These are phyloP conservation scores for Oscheius sp. DNA, from an alignment of 2,888 invertebrate genomes.

Conservation along the genomic window DNA sequence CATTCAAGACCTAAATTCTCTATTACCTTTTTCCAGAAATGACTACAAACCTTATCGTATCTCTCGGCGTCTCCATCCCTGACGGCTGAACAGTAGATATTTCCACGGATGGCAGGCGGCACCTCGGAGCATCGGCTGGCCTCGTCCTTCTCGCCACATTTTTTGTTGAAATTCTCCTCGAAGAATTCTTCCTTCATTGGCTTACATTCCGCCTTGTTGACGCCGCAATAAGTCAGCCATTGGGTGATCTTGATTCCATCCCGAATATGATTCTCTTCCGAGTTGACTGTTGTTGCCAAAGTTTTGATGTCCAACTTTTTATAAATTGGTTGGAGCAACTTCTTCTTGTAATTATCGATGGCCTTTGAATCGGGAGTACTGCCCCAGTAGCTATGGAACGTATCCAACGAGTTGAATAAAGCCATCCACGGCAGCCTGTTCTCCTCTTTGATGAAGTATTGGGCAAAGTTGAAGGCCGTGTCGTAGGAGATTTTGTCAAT, in stretches of 20 bases:
- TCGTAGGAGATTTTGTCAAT: not conserved
- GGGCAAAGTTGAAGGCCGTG: not conserved
- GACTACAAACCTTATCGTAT: not conserved
- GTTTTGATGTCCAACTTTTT: not conserved
- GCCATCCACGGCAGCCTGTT: constrained; percentile 9
- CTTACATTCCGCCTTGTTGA: not conserved
- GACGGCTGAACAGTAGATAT: constrained; percentile 16
- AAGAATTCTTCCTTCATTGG: not conserved
- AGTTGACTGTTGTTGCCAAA: not conserved
- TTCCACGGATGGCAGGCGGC: not conserved
- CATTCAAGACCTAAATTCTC: constrained; percentile 3
- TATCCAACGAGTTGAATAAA: not conserved
- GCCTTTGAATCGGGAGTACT: not conserved
- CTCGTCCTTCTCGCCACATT: not conserved
- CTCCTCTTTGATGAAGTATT: constrained; percentile 6
- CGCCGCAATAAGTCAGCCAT: constrained; percentile 7
- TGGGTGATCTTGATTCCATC: not conserved
- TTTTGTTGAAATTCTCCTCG: not conserved
- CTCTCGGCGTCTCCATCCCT: not conserved
- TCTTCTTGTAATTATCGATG: constrained; percentile 4
- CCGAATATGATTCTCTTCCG: not conserved
- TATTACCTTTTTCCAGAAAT: not conserved
- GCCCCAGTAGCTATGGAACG: not conserved
- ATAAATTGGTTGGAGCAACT: not conserved
- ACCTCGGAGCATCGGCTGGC: constrained; percentile 18